Conservation (phyloP, 2,113 vertebrate species). For the Carassius gibelio region DNA sequence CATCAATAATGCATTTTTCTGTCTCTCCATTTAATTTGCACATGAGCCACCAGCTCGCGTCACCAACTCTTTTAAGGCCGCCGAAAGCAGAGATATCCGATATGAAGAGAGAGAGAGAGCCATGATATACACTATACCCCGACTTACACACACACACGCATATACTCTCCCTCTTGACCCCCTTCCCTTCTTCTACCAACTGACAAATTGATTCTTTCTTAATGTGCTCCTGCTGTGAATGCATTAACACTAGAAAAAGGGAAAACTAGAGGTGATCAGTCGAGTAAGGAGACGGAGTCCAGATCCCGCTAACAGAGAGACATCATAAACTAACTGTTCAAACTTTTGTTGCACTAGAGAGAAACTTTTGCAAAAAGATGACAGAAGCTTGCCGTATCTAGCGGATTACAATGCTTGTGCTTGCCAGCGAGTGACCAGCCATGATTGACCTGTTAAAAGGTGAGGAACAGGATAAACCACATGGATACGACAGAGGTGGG, state of each 20-base stretch:
- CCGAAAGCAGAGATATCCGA: conserved; percentile 69
- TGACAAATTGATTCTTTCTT: conserved; percentile 73
- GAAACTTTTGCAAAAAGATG: background rate
- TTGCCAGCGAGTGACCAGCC: conserved; percentile 14
- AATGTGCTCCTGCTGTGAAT: conserved; percentile 58
- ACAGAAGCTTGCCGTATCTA: background rate
- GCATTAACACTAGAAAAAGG: conserved; percentile 32
- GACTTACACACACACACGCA: background rate
- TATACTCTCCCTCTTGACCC: conserved; percentile 30
- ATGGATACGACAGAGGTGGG: conserved; percentile 49
- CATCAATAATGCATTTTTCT: conserved; percentile 82
- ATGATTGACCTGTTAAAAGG: conserved; percentile 18
- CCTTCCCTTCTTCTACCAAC: conserved; percentile 56
- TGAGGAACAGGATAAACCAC: conserved; percentile 1
- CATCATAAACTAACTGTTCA: no score
- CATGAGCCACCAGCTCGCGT: conserved; percentile 62
- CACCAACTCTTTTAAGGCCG: conserved; percentile 56
- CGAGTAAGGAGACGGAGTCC: background rate
- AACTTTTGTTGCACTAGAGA: background rate
- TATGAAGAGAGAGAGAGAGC: conserved; percentile 64
- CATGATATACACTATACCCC: conserved; percentile 53
- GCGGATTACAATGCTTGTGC: background rate
- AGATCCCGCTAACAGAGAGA: background rate
- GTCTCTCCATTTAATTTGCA: conserved; percentile 80
- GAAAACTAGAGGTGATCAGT: conserved; percentile 29